Percentiles rank a stretch among this genome's conserved stretches.
Evolutionary conservation across 2,888 invertebrate species (phyloP).

Genomic region (Drosophila setosimentum): DNA sequence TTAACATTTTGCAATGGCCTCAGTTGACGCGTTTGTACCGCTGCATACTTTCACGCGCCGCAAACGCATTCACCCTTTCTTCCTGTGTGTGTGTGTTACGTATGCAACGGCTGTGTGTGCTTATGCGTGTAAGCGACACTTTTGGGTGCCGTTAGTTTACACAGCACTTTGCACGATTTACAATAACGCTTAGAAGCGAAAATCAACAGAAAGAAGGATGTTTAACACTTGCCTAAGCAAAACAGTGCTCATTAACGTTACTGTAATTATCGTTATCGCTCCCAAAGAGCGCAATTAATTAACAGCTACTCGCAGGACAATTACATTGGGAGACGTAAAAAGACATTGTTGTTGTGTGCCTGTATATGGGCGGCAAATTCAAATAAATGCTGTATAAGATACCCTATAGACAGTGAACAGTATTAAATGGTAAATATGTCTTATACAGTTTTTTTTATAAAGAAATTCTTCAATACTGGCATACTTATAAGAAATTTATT

Average conservation of each 20-base stretch:
- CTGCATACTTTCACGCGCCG: slow-evolving; percentile 56
- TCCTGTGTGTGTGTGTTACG: slow-evolving; percentile 11
- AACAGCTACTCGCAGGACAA: slow-evolving; percentile 31
- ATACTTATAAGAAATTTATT: not conserved
- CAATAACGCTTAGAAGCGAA: slow-evolving; percentile 24
- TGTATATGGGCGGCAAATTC: not conserved
- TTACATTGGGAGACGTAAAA: slow-evolving; percentile 31
- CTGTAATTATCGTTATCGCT: slow-evolving; percentile 31
- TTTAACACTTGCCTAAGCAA: slow-evolving; percentile 17
- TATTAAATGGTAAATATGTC: not conserved
- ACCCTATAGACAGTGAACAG: not conserved
- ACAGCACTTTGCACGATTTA: slow-evolving; percentile 13
- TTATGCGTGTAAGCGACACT: slow-evolving; percentile 32
- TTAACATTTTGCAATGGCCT: slow-evolving; percentile 31
- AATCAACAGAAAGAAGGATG: slow-evolving; percentile 22
- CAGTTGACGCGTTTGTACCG: slow-evolving; percentile 22
- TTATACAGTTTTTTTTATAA: not conserved
- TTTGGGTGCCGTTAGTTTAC: slow-evolving; percentile 24
- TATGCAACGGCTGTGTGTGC: slow-evolving; percentile 24
- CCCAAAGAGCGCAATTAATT: slow-evolving; percentile 50
- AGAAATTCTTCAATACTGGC: not conserved
- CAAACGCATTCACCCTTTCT: slow-evolving; percentile 6
- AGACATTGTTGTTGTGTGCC: slow-evolving; percentile 24
- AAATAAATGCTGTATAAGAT: slow-evolving; percentile 4
- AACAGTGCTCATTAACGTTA: slow-evolving; percentile 16